phyloP scores from a whole-genome alignment of 2,797 vertebrate species.

The Cheracebus regulus region DNA sequence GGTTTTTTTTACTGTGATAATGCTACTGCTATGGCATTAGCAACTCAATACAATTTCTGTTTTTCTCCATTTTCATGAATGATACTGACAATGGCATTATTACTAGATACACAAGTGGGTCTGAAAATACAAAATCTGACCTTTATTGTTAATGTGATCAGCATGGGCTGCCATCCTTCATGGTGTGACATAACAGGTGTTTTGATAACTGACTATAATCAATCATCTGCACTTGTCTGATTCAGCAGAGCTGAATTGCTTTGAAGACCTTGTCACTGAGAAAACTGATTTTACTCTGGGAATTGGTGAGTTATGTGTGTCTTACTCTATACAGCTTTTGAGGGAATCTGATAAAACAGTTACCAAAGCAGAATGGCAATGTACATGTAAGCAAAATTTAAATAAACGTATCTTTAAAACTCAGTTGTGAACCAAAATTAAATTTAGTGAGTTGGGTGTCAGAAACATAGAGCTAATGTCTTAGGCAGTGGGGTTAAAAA shows the following conservation, averaged over 20 bases:
- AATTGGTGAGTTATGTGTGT: neutral
- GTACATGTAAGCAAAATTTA: neutral
- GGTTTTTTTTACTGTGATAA: neutral
- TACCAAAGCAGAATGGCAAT: neutral
- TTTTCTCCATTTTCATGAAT: neutral
- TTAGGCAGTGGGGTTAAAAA: neutral
- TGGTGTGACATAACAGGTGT: slow-evolving; percentile 14
- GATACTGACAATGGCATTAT: neutral
- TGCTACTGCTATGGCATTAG: neutral
- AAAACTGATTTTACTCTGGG: neutral
- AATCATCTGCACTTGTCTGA: slow-evolving; percentile 27
- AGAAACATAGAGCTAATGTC: neutral
- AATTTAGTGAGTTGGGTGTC: neutral
- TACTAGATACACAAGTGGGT: neutral
- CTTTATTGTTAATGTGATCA: slow-evolving; percentile 29
- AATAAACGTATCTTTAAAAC: neutral
- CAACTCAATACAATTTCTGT: neutral
- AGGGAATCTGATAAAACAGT: neutral
- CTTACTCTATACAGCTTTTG: neutral
- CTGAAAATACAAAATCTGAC: slow-evolving; percentile 35
- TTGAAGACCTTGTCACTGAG: neutral
- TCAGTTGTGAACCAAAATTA: neutral
- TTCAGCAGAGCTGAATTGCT: neutral
- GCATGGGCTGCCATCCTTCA: neutral
- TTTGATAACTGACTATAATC: slow-evolving; percentile 27